These are phyloP conservation scores for Lasioglossum vierecki DNA, from an alignment of 2,888 invertebrate species.

Conservation along the genomic window DNA sequence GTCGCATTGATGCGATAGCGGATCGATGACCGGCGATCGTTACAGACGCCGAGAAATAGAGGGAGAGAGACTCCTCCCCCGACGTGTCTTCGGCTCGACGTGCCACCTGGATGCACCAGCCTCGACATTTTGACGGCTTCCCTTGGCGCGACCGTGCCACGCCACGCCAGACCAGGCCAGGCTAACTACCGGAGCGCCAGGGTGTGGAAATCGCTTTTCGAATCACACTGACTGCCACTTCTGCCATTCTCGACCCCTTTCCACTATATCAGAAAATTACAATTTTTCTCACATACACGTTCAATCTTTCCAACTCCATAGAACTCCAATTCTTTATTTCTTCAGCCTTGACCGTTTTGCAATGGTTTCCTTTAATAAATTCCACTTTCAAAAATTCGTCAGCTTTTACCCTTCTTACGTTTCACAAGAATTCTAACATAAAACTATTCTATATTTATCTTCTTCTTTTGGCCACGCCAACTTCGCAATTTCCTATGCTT, in stretches of 20 bases:
- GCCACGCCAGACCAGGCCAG: conserved; percentile 4
- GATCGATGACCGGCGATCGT: conserved; percentile 70
- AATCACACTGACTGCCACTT: neutral
- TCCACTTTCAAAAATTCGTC: too few species aligned
- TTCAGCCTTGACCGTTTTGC: neutral
- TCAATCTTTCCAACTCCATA: neutral
- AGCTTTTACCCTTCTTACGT: too few species aligned
- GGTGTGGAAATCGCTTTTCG: conserved; percentile 6
- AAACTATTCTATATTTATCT: too few species aligned
- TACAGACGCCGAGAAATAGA: conserved; percentile 32
- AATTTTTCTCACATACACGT: neutral
- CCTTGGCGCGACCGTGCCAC: conserved; percentile 67
- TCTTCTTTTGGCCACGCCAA: too few species aligned
- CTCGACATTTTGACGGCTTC: conserved; percentile 73
- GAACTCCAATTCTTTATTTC: neutral
- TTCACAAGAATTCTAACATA: too few species aligned
- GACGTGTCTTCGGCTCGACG: conserved; percentile 58
- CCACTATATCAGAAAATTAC: neutral
- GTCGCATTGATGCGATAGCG: conserved; percentile 63
- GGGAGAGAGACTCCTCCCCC: conserved; percentile 35
- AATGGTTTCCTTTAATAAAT: too few species aligned
- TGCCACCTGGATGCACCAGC: conserved; percentile 62
- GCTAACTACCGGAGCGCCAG: conserved; percentile 7
- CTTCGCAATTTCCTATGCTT: too few species aligned
- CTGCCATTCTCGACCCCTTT: neutral